Evolutionary conservation across 2,113 vertebrate species (phyloP).

Genomic region (Rhynchomys soricoides): DNA sequence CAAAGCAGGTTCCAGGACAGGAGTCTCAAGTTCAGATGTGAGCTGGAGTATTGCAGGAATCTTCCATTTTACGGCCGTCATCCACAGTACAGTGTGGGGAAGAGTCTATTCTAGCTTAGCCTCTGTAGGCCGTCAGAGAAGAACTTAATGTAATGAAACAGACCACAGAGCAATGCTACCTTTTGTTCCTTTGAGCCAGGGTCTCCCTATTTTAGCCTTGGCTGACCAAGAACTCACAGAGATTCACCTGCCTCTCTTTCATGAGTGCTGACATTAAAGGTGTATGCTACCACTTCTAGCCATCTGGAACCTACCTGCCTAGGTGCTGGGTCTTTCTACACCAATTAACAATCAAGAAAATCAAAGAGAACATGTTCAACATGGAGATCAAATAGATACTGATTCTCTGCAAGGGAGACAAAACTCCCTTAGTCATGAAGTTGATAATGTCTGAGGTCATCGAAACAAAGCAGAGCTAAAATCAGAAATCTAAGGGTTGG

Average conservation of each 20-base stretch:
- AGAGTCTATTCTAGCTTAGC: not conserved
- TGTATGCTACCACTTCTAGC: not conserved
- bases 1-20: no score
- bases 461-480: not conserved
- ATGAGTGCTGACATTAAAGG: not conserved
- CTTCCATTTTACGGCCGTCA: not conserved
- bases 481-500: not conserved
- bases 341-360: not conserved
- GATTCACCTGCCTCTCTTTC: not conserved
- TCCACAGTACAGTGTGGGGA: not conserved
- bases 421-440: not conserved
- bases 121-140: not conserved
- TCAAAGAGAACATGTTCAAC: not conserved
- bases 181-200: not conserved
- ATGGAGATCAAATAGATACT: not conserved
- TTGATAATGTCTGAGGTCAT: not conserved
- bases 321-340: not conserved
- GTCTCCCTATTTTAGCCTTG: not conserved
- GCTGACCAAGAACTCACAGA: not conserved
- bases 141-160: not conserved
- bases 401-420: not conserved
- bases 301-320: not conserved
- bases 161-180: not conserved
- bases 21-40: not conserved
- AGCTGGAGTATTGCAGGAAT: not conserved